A percentile compares a stretch with the other conserved stretches of the same genome.
These are phyloP conservation scores for Diachasma alloeum DNA, from an alignment of 1,140 invertebrate species.

Conservation along the genomic window DNA sequence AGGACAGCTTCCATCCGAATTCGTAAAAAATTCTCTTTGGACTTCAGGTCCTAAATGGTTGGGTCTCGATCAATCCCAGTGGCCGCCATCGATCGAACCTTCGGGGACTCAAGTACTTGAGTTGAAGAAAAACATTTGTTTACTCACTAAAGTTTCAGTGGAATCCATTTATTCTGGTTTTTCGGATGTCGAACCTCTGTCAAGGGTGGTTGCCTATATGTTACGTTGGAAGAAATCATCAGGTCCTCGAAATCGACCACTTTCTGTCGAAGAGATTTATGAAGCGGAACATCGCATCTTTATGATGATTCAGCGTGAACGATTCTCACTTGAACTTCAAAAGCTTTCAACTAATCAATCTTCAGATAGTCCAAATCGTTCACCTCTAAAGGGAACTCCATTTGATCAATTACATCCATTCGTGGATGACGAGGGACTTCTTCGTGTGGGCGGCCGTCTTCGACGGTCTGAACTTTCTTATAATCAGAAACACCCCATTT, in stretches of 20 bases:
- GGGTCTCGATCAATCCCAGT: not conserved
- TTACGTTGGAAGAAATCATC: too few species aligned
- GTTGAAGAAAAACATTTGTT: not conserved
- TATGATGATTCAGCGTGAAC: not conserved
- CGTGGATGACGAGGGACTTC: slow-evolving; percentile 37
- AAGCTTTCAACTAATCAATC: too few species aligned
- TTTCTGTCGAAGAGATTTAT: not conserved
- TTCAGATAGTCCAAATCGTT: too few species aligned
- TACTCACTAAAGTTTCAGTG: not conserved
- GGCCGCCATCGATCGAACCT: not conserved
- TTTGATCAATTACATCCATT: not conserved
- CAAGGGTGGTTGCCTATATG: too few species aligned
- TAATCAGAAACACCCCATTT: slow-evolving; percentile 55
- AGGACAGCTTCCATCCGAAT: slow-evolving; percentile 20
- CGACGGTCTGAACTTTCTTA: not conserved
- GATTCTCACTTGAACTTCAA: not conserved
- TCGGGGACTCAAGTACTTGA: slow-evolving; percentile 29
- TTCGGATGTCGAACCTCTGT: slow-evolving; percentile 13
- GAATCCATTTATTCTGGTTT: slow-evolving; percentile 4
- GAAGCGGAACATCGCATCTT: not conserved
- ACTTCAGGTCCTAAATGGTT: slow-evolving; percentile 31
- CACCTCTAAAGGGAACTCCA: slow-evolving; percentile 38
- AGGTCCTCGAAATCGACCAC: not conserved
- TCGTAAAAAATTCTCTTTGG: slow-evolving; percentile 27
- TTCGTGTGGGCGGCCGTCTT: slow-evolving; percentile 43